A percentile compares a stretch with the other conserved stretches of the same genome.
Conservation (phyloP, 2,113 vertebrate genomes). For the Cyprinodon variegatus region DNA sequence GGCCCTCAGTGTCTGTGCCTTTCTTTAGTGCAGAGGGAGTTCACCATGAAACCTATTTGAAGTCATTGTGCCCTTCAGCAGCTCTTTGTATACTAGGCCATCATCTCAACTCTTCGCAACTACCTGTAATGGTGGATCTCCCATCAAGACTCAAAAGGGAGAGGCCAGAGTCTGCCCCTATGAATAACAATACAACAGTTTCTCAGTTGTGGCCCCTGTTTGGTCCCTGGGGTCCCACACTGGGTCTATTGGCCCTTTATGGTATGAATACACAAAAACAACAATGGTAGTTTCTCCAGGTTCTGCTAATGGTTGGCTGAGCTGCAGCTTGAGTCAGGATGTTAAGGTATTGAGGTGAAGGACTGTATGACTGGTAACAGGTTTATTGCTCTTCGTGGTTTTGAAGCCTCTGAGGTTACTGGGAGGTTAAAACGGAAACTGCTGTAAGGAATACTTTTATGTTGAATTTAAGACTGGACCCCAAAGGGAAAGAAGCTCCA, state of each 20-base stretch:
- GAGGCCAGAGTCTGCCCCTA: conserved; percentile 72
- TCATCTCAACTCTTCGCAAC: conserved; percentile 83
- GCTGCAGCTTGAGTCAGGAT: conserved; percentile 34
- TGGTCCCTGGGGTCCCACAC: conserved; percentile 51
- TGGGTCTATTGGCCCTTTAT: conserved; percentile 58
- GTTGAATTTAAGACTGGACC: no score
- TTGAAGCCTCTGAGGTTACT: conserved; percentile 13
- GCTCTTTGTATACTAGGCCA: conserved; percentile 75
- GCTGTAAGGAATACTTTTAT: no score
- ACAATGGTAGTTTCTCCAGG: conserved; percentile 45
- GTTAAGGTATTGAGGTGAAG: conserved; percentile 38
- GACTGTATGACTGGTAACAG: conserved; percentile 11
- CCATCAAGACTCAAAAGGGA: conserved; percentile 67
- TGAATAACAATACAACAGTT: conserved; percentile 81
- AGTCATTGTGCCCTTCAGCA: conserved; percentile 79
- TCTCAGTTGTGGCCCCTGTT: conserved; percentile 70
- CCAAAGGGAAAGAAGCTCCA: background rate
- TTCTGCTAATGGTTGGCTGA: conserved; percentile 32
- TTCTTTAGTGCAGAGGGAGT: conserved; percentile 70
- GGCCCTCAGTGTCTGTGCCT: conserved; percentile 34
- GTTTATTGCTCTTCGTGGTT: background rate
- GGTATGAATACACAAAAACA: conserved; percentile 63
- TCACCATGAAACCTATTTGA: conserved; percentile 83
- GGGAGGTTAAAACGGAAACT: conserved; percentile 2
- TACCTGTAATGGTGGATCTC: conserved; percentile 80